Conservation (phyloP, 30 jellyfish, hydroid and myxozoan genomes). For the Aurelia sp. region DNA sequence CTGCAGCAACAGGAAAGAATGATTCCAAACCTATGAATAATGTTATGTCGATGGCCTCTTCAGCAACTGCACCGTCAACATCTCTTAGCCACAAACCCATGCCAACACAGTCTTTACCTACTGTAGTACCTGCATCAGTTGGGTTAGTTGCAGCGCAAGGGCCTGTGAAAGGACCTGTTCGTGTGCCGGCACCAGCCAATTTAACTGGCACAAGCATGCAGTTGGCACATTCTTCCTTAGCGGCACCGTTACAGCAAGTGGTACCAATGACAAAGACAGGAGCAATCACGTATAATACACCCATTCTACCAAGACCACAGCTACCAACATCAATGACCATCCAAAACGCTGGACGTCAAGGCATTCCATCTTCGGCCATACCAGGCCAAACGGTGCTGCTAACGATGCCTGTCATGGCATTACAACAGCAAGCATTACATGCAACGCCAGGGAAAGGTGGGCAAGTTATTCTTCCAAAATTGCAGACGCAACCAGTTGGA, state of each 20-base stretch:
- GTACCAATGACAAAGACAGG: constrained; percentile 16
- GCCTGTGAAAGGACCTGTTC: neutral
- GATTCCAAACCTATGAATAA: no score
- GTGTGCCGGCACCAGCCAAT: neutral
- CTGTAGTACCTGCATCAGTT: neutral
- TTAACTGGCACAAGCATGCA: neutral
- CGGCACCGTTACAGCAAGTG: constrained; percentile 19
- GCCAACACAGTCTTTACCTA: neutral
- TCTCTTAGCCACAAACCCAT: no score
- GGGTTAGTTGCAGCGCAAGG: constrained; percentile 6
- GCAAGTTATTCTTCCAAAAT: constrained; percentile 1
- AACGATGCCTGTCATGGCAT: constrained; percentile 52
- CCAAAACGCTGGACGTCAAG: constrained; percentile 10
- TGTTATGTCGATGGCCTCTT: no score
- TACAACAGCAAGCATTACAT: constrained; percentile 45
- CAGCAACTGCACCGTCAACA: no score
- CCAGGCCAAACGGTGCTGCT: constrained; percentile 55
- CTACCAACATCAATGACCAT: constrained; percentile 4
- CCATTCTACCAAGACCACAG: constrained; percentile 68
- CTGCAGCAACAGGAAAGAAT: neutral
- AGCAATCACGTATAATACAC: constrained; percentile 48
- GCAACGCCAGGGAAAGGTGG: neutral
- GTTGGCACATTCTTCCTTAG: neutral
- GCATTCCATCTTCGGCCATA: constrained; percentile 27
- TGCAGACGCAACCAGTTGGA: neutral